Base-by-base conservation (phyloP, 1,140 invertebrate species). In the Trichoplusia ni region DNA sequence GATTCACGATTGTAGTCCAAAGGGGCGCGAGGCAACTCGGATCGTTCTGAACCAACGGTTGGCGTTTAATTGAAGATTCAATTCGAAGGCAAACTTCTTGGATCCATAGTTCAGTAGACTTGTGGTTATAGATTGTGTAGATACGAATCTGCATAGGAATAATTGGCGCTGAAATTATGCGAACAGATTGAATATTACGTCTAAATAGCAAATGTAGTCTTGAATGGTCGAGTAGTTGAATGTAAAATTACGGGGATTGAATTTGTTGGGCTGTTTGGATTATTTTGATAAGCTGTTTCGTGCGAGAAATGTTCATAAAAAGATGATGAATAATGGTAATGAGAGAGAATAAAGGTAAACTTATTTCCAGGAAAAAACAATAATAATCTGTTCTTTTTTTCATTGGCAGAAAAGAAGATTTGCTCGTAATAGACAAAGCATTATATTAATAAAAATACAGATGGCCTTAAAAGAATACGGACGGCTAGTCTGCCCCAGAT, bases 31-130 rank as follows among this genome's bases (percentile, higher is more conserved):
- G 9, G 4, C 16, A 53, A 53, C 16, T 37, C 31, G 49, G 1
- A 11, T 31, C 18, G n/a, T 13, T 53, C 31, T 33, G 19, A n/a
- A 16, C 7, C 27, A 47, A 13, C 51, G 19, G 60, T 29, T 21
- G 38, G 21, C 46, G 61, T 60, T 69, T 62, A 70, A 70, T 65
- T 70, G 67, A 70, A 61, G 62, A 69, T 61, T 60, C 38, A 64
- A 68, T 68, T 63, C 59, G 54, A 64, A 61, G 56, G 56, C 65
- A 69, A 69, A 69, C 67, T 64, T 69, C 67, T 60, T 37, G 53
- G 42, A 29, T 54, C 47, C 19, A 16, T 33, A 33, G 38, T 46
- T 44, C 61, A 23, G 8, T 35, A 31, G 33, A 37, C 16, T 56
- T 37, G 42, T 27, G 29, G 51, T 47, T 6, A 29, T 6, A 44